Evolutionary conservation across 1,140 invertebrate species (phyloP), one percentile per base, ranked within the genome.

Genomic region (Solenopsis invicta): DNA sequence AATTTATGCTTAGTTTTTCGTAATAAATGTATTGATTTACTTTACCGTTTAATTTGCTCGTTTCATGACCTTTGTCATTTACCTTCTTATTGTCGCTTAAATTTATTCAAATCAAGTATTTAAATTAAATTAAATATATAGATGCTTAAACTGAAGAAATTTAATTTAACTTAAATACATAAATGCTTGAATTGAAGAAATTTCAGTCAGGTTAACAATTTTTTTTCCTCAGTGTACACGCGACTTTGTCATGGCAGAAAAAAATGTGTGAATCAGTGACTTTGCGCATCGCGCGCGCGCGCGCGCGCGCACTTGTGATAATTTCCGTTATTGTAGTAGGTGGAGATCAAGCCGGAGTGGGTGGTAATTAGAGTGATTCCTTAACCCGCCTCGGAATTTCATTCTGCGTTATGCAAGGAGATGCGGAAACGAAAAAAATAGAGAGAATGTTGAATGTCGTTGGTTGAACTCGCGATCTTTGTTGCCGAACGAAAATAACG

Each of bases 311-410:
- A 16, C 8, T 34, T 18, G 24, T 62, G 13, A 50, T 75, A 62
- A 84, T 61, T 29, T 75, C 52, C 24, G 10, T 75, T 84, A 50
- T 84, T 61, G 41, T 71, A 45, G 24, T 59, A 24, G 52, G 52
- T 72, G 8, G 80, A 61, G 45, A 72, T 41, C 21, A 69, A 21
- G 9, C 13, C n/a, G 24, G 50, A 81, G 45, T 50, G 16, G 80
- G 41, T 61, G 50, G 12, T 61, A 84, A 84, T 84, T 74, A 75
- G 41, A 84, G 13, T 48, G 37, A 82, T 29, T 84, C 54, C 37
- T 75, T 50, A 62, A 75, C 69, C 54, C 80, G 74, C 45, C 41
- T 18, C 41, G 29, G 41, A 84, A 50, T 75, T 84, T 13, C 41
- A 37, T 76, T 45, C 4, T 21, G 37, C 13, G 12, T 82, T 82